Evolutionary conservation across 2,113 vertebrate species (phyloP).

Genomic region (Jacana jacana): DNA sequence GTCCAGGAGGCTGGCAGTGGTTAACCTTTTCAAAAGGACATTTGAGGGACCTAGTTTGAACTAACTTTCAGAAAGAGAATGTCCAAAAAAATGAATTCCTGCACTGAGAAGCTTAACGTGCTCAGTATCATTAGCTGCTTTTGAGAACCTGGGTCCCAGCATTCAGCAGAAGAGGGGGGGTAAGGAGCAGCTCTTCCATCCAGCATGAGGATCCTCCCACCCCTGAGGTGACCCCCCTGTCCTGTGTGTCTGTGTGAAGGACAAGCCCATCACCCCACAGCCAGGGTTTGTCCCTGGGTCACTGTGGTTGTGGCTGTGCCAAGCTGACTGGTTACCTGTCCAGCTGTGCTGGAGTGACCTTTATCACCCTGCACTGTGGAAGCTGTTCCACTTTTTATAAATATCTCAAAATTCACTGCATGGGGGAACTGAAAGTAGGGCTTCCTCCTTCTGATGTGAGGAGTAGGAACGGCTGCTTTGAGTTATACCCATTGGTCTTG

Average conservation of each 20-base stretch:
- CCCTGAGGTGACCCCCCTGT: accelerated
- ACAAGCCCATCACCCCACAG: accelerated
- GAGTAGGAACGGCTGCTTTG: not conserved
- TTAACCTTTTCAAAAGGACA: not conserved
- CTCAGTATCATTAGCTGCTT: not conserved
- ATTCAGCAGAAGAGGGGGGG: not conserved
- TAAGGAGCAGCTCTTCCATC: not conserved
- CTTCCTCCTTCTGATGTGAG: not conserved
- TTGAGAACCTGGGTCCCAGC: not conserved
- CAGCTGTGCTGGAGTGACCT: not conserved
- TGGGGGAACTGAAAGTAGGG: not conserved
- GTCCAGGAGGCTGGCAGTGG: not conserved
- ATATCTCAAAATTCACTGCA: not conserved
- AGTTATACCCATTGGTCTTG: not conserved
- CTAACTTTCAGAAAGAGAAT: not conserved
- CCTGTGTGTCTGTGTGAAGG: not conserved
- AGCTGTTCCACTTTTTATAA: slow-evolving; percentile 18
- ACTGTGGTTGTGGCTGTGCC: not conserved
- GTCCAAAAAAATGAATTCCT: not conserved
- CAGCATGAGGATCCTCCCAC: not conserved
- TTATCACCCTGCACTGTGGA: not conserved
- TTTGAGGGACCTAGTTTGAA: not conserved
- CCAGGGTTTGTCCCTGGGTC: accelerated
- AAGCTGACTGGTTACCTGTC: not conserved
- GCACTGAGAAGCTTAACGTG: not conserved